A percentile compares a stretch with the other conserved stretches of the same genome.
Conservation (phyloP, 2,113 vertebrate genomes). For the Zapus hudsonius region DNA sequence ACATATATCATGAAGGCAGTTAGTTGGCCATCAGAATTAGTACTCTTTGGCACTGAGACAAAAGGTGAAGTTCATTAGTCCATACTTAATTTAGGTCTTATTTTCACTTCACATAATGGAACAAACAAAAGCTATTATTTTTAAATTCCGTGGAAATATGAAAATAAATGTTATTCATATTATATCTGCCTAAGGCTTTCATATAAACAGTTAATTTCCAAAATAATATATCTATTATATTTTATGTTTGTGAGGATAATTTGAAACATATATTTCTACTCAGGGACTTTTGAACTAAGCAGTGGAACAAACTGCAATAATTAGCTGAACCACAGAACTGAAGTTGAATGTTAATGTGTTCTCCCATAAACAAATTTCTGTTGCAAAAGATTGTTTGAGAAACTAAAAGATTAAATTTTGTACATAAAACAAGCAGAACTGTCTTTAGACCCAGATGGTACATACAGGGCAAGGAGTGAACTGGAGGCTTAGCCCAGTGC, state of each 20-base stretch:
- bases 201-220: conserved; percentile 78
- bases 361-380: conserved; percentile 38
- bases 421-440: neutral
- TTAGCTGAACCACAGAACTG: conserved; percentile 64
- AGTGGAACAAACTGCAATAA: conserved; percentile 69
- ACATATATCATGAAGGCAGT: neutral
- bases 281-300: conserved; percentile 76
- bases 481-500: accelerated
- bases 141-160: conserved; percentile 62
- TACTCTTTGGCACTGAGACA: neutral
- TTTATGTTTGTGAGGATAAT: conserved; percentile 71
- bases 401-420: neutral
- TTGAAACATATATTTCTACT: conserved; percentile 71
- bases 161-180: conserved; percentile 63
- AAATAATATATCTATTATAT: conserved; percentile 78
- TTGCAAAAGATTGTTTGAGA: neutral
- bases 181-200: conserved; percentile 71
- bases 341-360: conserved; percentile 62
- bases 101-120: conserved; percentile 46
- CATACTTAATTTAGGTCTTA: conserved; percentile 45
- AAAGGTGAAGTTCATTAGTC: conserved; percentile 59
- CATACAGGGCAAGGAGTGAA: accelerated
- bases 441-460: neutral
- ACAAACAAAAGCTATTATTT: conserved; percentile 67
- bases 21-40: conserved; percentile 2